A percentile compares a stretch with the other conserved stretches of the same genome.
Evolutionary conservation across 2,888 invertebrate genomes (phyloP).

Genomic region (Diogma glabrata): DNA sequence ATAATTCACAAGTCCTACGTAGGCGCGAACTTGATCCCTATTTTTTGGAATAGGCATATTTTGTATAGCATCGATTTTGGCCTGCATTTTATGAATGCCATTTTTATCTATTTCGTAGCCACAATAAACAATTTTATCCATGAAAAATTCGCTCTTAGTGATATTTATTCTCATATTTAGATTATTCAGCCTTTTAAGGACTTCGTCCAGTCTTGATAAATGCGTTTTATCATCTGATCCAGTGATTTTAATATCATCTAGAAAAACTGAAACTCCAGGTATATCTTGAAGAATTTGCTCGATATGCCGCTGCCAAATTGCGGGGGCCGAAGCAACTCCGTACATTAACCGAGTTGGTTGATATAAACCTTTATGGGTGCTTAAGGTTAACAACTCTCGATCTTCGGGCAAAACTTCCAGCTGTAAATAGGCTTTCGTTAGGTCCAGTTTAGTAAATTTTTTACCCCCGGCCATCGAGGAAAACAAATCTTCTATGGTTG

Average conservation of each 20-base stretch:
- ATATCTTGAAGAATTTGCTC: not conserved
- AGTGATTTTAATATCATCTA: not conserved
- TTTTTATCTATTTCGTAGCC: slow-evolving; percentile 24
- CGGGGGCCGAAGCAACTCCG: no score
- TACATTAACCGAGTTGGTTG: slow-evolving; percentile 25
- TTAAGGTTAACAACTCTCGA: slow-evolving; percentile 25
- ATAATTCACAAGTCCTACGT: slow-evolving; percentile 26
- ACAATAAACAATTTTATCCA: slow-evolving; percentile 19
- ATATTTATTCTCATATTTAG: no score
- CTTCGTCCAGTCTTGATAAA: not conserved
- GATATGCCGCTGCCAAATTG: not conserved
- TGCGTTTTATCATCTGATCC: not conserved
- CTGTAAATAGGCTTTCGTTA: slow-evolving; percentile 28
- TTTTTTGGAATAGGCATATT: slow-evolving; percentile 21
- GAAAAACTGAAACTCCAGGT: slow-evolving; percentile 21
- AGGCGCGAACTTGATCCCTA: slow-evolving; percentile 22
- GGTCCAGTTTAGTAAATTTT: slow-evolving; percentile 24
- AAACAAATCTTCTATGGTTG: slow-evolving; percentile 22
- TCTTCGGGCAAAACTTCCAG: slow-evolving; percentile 25
- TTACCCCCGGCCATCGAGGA: slow-evolving; percentile 9
- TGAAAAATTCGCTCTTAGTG: no score
- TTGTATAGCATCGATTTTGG: slow-evolving; percentile 25
- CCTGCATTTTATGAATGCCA: slow-evolving; percentile 25
- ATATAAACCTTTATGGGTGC: slow-evolving; percentile 27
- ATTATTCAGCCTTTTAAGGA: no score